phyloP scores from a whole-genome alignment of 2,113 vertebrate genomes.

The Cinclus mexicanus region DNA sequence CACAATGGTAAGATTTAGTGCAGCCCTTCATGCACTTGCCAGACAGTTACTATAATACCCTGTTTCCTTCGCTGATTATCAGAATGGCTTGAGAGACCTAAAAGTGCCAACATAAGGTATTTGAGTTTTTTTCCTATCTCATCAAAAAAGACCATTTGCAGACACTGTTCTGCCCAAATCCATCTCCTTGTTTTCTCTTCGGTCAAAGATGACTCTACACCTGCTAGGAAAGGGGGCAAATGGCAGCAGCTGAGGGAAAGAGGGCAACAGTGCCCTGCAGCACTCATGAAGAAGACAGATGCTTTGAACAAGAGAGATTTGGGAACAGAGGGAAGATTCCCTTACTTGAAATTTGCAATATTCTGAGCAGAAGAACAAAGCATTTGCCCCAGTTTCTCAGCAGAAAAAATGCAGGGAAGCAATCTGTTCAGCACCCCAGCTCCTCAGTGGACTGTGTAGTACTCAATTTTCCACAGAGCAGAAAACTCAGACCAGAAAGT shows the following conservation, averaged over 20 bases:
- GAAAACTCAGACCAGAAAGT: neutral
- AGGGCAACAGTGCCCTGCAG: neutral
- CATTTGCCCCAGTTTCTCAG: neutral
- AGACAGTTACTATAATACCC: neutral
- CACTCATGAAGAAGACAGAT: neutral
- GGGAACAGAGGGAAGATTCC: neutral
- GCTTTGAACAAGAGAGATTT: neutral
- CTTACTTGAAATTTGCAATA: neutral
- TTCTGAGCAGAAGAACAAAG: neutral
- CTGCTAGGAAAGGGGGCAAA: neutral
- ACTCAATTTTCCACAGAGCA: neutral
- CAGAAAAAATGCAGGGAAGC: neutral
- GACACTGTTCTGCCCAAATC: neutral
- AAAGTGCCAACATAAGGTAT: neutral
- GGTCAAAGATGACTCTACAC: neutral
- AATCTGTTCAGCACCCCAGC: neutral
- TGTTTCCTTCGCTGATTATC: neutral
- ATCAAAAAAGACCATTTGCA: neutral
- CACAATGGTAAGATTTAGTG: constrained; percentile 77
- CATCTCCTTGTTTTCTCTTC: neutral
- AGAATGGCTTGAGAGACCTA: neutral
- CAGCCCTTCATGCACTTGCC: neutral
- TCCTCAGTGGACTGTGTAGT: neutral
- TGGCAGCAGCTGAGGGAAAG: neutral
- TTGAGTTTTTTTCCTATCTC: neutral